phyloP scores from a whole-genome alignment of 2,797 vertebrate genomes.

The Pantherophis alleghaniensis region DNA sequence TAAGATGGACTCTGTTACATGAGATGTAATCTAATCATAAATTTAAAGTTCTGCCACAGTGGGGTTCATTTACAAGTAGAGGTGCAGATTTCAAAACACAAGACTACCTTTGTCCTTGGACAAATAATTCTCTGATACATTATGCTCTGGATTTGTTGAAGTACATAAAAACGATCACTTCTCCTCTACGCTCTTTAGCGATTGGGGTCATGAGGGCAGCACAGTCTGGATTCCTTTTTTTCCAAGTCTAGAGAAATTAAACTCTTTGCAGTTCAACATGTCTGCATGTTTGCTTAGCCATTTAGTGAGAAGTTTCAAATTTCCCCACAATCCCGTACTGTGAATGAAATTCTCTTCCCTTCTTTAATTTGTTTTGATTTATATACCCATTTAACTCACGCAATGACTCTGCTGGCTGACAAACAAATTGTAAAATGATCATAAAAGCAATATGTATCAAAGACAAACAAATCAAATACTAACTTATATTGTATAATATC shows the following conservation, averaged over 20 bases:
- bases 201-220: background rate
- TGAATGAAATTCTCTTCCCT: background rate
- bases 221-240: background rate
- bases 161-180: background rate
- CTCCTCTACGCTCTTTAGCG: background rate
- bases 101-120: background rate
- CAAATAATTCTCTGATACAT: background rate
- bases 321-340: background rate
- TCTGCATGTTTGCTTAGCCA: background rate
- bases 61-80: background rate
- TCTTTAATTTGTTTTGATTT: background rate
- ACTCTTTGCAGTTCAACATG: background rate
- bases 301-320: slow-evolving; percentile 22
- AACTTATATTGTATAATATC: background rate
- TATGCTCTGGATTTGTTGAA: background rate
- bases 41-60: background rate
- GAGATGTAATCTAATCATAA: background rate
- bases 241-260: background rate
- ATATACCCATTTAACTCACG: background rate
- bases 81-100: slow-evolving; percentile 6
- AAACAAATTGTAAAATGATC: background rate
- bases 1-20: background rate
- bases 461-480: background rate
- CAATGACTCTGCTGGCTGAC: background rate
- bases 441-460: background rate